These are phyloP conservation scores for Agraylea sexmaculata DNA, from an alignment of 1,140 invertebrate species.

Conservation along the genomic window DNA sequence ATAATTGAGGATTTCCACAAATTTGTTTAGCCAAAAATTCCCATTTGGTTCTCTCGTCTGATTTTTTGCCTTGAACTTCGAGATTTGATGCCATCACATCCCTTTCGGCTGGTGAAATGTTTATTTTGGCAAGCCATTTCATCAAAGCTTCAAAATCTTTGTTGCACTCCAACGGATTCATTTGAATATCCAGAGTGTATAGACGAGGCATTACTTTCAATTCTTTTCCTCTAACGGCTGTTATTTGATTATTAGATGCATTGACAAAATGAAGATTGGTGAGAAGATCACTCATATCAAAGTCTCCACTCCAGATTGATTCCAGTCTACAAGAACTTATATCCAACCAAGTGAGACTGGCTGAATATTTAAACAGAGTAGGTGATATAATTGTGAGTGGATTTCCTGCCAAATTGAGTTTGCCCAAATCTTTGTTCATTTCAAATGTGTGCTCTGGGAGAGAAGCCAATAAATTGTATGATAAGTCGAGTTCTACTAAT, in stretches of 20 bases:
- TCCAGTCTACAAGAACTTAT: constrained; percentile 52
- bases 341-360: constrained; percentile 44
- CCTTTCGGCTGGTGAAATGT: constrained; percentile 35
- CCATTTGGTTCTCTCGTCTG: constrained; percentile 29
- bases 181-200: constrained; percentile 46
- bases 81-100: constrained; percentile 35
- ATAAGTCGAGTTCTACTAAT: constrained; percentile 53
- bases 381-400: constrained; percentile 50
- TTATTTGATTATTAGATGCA: constrained; percentile 45
- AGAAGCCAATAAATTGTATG: constrained; percentile 48
- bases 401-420: constrained; percentile 57
- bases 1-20: constrained; percentile 24
- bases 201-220: constrained; percentile 46
- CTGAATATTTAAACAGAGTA: constrained; percentile 48
- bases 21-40: constrained; percentile 33
- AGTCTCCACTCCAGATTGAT: constrained; percentile 46
- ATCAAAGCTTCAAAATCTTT: constrained; percentile 45
- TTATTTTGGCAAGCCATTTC: constrained; percentile 40
- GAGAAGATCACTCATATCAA: constrained; percentile 30
- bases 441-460: constrained; percentile 49
- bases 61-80: constrained; percentile 31
- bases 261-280: constrained; percentile 43
- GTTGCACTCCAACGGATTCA: constrained; percentile 53
- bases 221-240: constrained; percentile 41
- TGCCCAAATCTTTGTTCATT: constrained; percentile 47